phyloP scores from a whole-genome alignment of 2,888 invertebrate genomes.

The Ashinkailepas kermadecensis region DNA sequence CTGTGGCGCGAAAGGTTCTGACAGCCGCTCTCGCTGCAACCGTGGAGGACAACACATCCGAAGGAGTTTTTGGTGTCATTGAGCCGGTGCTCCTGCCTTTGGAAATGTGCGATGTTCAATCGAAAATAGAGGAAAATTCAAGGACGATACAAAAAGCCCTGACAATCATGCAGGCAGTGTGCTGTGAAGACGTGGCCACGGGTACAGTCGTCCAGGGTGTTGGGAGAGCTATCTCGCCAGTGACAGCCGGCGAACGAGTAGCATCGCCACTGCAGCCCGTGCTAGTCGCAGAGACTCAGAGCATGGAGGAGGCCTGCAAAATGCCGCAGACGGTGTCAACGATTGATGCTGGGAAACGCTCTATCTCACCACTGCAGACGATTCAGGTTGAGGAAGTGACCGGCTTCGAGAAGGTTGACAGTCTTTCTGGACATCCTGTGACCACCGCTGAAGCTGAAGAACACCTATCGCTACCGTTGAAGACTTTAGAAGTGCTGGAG shows the following conservation, averaged over 20 bases:
- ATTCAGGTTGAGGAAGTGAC: not conserved
- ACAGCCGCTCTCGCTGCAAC: not conserved
- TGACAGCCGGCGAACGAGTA: not conserved
- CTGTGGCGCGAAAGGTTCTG: not conserved
- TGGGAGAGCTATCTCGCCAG: not conserved
- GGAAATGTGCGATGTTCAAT: no score
- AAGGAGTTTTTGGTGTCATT: not conserved
- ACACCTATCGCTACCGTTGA: not conserved
- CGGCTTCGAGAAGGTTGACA: not conserved
- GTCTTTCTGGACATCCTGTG: no score
- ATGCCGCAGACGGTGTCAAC: not conserved
- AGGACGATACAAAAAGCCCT: not conserved
- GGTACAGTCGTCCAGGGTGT: not conserved
- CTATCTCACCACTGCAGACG: not conserved
- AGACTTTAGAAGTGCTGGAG: not conserved
- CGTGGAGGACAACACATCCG: not conserved
- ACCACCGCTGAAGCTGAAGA: not conserved
- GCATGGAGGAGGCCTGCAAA: not conserved
- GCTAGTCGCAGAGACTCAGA: not conserved
- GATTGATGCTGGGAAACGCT: not conserved
- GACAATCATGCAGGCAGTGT: not conserved
- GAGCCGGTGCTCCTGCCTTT: not conserved
- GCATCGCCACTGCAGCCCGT: not conserved
- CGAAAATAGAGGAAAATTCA: not conserved
- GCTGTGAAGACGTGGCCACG: not conserved